These are phyloP conservation scores for Macrobrachium nipponense DNA, from an alignment of 1,140 invertebrate genomes.

Conservation along the genomic window DNA sequence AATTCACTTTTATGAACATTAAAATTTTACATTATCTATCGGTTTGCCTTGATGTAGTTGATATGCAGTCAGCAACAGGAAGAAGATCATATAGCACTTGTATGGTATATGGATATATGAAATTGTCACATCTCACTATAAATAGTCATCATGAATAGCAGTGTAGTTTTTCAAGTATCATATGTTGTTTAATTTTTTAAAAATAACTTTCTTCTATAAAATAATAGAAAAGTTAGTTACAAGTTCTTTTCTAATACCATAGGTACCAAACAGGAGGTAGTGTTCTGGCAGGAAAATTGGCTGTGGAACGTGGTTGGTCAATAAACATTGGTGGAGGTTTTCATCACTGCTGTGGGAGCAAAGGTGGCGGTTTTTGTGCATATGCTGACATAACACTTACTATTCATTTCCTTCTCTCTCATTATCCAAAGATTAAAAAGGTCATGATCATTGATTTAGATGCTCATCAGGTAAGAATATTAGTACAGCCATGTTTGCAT, in stretches of 20 bases:
- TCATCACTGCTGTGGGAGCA: slow-evolving; percentile 81
- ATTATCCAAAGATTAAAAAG: slow-evolving; percentile 73
- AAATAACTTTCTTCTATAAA: not conserved
- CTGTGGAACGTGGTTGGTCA: slow-evolving; percentile 84
- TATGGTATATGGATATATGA: no score
- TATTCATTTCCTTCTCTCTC: slow-evolving; percentile 77
- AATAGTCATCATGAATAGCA: no score
- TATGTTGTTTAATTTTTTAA: no score
- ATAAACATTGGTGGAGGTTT: slow-evolving; percentile 93
- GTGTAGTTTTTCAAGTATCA: no score
- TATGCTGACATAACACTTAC: slow-evolving; percentile 89
- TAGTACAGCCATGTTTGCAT: no score
- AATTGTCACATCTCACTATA: no score
- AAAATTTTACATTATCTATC: no score
- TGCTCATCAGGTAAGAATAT: slow-evolving; percentile 78
- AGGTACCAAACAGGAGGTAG: slow-evolving; percentile 86
- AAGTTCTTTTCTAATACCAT: slow-evolving; percentile 49
- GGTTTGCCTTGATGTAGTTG: no score
- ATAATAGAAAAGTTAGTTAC: not conserved
- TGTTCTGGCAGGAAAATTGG: slow-evolving; percentile 82
- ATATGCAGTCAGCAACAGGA: no score
- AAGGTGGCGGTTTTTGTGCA: slow-evolving; percentile 87
- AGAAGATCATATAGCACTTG: no score
- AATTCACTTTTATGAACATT: not conserved
- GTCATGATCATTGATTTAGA: slow-evolving; percentile 91